Evolutionary conservation across 2,113 vertebrate genomes (phyloP), one percentile per base, ranked within the genome.

Genomic region (Condylura cristata): DNA sequence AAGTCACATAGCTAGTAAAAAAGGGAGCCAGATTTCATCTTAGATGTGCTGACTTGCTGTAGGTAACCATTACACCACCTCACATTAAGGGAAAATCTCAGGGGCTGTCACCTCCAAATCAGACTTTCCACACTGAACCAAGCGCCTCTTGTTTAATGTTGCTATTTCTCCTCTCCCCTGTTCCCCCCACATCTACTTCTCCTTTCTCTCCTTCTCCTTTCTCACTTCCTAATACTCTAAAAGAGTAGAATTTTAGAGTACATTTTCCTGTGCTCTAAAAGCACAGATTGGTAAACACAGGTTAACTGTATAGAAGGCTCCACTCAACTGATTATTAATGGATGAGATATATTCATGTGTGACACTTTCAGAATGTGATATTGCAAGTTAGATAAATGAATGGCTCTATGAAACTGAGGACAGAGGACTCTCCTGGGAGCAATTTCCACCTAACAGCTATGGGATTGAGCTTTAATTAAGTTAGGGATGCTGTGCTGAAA

Each of bases 311-410:
- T 28, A 70, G 46, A 61, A 63, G 28, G 53, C 22, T 46, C 74
- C 37, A 68, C 30, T 20, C 72, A 83, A 53, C 28, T 76, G 68
- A 37, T 75, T 65, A 89, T 76, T 82, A 44, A 76, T 4, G 18
- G 61, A 81, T 74, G 60, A 56, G 32, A 24, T 48, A 3, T 78
- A 66, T 82, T 60, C 39, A 66, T n/a, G 41, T 61, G 24, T 60
- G 68, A 81, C 60, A 81, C 68, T 92, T 85, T 58, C 90, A 83
- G 70, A 79, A 94, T 61, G 53, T 89, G 56, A 76, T 32, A 32
- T 11, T 90, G 9, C 58, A 74, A 74, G 63, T 79, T 68, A 95
- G 51, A 79, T 87, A 84, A 92, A 94, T 58, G 63, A 70, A 79
- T 63, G 53, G 30, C 72, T 79, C 22, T 37, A 26, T 74, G 48